These are phyloP conservation scores for Cardiocondyla obscurior DNA, from an alignment of 1,140 invertebrate genomes.

Conservation along the genomic window DNA sequence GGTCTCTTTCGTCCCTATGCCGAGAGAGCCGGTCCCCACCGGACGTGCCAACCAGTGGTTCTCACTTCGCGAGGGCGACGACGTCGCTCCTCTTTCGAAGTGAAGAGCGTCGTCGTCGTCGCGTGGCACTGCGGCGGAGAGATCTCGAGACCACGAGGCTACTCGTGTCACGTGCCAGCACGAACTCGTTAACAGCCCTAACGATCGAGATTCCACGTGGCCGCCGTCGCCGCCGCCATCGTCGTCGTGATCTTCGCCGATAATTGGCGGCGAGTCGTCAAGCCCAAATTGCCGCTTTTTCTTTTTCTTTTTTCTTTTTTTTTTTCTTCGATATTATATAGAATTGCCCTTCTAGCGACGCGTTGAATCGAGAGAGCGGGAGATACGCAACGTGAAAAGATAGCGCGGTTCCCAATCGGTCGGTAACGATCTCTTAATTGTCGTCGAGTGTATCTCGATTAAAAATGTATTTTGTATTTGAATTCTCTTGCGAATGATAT, in stretches of 20 bases:
- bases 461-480: background rate
- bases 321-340: conserved; percentile 70
- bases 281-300: conserved; percentile 70
- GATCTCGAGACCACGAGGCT: conserved; percentile 60
- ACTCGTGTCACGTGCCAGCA: conserved; percentile 76
- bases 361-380: conserved; percentile 34
- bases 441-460: background rate
- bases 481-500: background rate
- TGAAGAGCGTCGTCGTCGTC: conserved; percentile 36
- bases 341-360: conserved; percentile 30
- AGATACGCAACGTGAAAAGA: conserved; percentile 9
- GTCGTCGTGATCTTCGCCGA: conserved; percentile 71
- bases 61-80: conserved; percentile 54
- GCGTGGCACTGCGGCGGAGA: conserved; percentile 51
- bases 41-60: conserved; percentile 68
- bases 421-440: conserved; percentile 1
- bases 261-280: conserved; percentile 73
- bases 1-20: conserved; percentile 64
- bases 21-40: conserved; percentile 66
- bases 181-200: conserved; percentile 80
- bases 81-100: background rate
- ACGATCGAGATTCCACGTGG: conserved; percentile 78
- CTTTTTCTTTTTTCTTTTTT: too few species aligned
- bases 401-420: conserved; percentile 2
- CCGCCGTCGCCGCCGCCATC: conserved; percentile 33